Percentiles rank a stretch among this genome's conserved stretches.
phyloP scores from a whole-genome alignment of 1,140 invertebrate genomes.

The Bombus ignitus region DNA sequence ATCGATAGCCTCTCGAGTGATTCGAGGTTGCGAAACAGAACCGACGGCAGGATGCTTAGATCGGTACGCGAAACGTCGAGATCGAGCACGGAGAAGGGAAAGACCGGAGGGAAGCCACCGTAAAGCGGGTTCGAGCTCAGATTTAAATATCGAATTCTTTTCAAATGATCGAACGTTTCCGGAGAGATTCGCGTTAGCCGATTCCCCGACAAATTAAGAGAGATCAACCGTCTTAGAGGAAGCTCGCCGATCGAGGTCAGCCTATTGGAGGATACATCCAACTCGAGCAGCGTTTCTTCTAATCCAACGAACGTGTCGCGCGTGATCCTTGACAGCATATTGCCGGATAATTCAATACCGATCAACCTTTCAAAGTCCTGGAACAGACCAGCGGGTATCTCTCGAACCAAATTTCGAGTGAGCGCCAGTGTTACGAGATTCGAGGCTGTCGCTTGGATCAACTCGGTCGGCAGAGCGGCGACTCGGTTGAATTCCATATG shows the following conservation, averaged over 20 bases:
- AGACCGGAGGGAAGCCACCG: slow-evolving; percentile 80
- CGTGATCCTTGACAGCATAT: slow-evolving; percentile 88
- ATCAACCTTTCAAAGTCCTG: slow-evolving; percentile 89
- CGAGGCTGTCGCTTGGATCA: slow-evolving; percentile 85
- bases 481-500: slow-evolving; percentile 94
- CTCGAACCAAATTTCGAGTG: slow-evolving; percentile 92
- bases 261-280: slow-evolving; percentile 91
- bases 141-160: slow-evolving; percentile 88
- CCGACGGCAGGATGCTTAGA: slow-evolving; percentile 87
- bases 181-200: slow-evolving; percentile 87
- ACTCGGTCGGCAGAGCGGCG: slow-evolving; percentile 91
- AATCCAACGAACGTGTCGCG: slow-evolving; percentile 90
- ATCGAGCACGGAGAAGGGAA: slow-evolving; percentile 82
- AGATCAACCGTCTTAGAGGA: slow-evolving; percentile 86
- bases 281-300: slow-evolving; percentile 87
- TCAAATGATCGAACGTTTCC: slow-evolving; percentile 87
- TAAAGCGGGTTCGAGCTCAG: slow-evolving; percentile 89
- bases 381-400: slow-evolving; percentile 91
- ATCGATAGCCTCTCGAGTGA: slow-evolving; percentile 87
- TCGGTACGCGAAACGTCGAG: slow-evolving; percentile 90
- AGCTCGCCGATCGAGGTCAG: slow-evolving; percentile 87
- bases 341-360: slow-evolving; percentile 90
- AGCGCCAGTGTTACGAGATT: slow-evolving; percentile 86
- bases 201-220: slow-evolving; percentile 91
- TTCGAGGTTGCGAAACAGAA: slow-evolving; percentile 87